Evolutionary conservation across 2,888 invertebrate species (phyloP).

Genomic region (Pterostichus madidus): DNA sequence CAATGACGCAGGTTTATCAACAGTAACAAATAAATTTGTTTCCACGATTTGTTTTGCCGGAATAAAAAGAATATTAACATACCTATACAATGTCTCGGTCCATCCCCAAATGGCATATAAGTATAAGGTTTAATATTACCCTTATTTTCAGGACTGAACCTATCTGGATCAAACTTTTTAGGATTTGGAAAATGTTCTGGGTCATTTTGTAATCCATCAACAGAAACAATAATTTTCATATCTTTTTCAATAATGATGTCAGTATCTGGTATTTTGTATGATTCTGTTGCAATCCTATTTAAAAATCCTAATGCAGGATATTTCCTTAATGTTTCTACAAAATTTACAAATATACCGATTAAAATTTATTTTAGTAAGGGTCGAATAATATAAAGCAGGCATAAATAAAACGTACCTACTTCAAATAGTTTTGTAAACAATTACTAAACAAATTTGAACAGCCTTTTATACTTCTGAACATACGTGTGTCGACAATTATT

Average conservation of each 20-base stretch:
- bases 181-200: constrained; percentile 66
- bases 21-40: too few relatives aligned
- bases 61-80: neutral
- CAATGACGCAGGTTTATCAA: too few relatives aligned
- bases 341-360: neutral
- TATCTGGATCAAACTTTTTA: constrained; percentile 67
- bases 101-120: constrained; percentile 67
- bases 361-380: too few relatives aligned
- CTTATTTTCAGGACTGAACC: constrained; percentile 66
- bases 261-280: constrained; percentile 60
- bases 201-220: constrained; percentile 66
- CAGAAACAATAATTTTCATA: constrained; percentile 52
- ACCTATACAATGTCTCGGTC: constrained; percentile 68
- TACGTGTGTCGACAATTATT: too few relatives aligned
- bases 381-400: too few relatives aligned
- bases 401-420: too few relatives aligned
- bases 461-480: too few relatives aligned
- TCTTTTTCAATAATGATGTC: constrained; percentile 61
- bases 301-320: constrained; percentile 65
- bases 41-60: too few relatives aligned
- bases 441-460: too few relatives aligned
- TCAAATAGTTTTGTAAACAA: too few relatives aligned
- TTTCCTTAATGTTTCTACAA: constrained; percentile 67
- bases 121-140: constrained; percentile 54
- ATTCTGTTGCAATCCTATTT: constrained; percentile 50